These are phyloP conservation scores for Protonibea diacanthus DNA, from an alignment of 2,797 vertebrate species.

Conservation along the genomic window DNA sequence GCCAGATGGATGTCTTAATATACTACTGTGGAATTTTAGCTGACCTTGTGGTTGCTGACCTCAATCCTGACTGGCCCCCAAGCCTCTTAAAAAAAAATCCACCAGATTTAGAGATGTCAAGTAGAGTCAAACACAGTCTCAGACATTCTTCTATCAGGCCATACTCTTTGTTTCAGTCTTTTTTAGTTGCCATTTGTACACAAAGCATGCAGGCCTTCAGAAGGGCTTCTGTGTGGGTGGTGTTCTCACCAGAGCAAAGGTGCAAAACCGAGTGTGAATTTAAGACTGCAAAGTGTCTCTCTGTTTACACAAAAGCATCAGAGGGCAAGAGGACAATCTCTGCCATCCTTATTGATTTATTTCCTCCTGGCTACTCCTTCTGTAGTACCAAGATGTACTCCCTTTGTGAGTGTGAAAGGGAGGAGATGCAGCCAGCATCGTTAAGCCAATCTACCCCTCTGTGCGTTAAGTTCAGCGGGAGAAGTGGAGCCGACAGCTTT, in stretches of 20 bases:
- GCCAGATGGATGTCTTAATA: constrained; percentile 76
- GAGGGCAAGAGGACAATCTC: constrained; percentile 71
- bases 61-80: constrained; percentile 73
- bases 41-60: constrained; percentile 79
- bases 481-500: constrained; percentile 59
- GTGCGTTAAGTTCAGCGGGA: constrained; percentile 41
- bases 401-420: constrained; percentile 24
- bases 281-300: constrained; percentile 47
- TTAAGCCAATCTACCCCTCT: constrained; percentile 36
- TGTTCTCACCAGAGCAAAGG: constrained; percentile 15
- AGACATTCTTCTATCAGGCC: constrained; percentile 64
- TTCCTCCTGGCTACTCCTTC: constrained; percentile 44
- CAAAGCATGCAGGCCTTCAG: not conserved
- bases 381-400: constrained; percentile 47
- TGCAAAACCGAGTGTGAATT: constrained; percentile 33
- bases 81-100: constrained; percentile 70
- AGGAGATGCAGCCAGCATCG: constrained; percentile 38
- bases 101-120: constrained; percentile 74
- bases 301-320: constrained; percentile 54
- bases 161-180: constrained; percentile 28
- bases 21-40: constrained; percentile 67
- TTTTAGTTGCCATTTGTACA: constrained; percentile 22
- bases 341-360: constrained; percentile 65
- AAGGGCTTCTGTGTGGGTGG: not conserved
- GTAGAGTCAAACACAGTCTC: constrained; percentile 59